These are phyloP conservation scores for Malurus melanocephalus DNA, from an alignment of 2,113 vertebrate species.

Conservation along the genomic window DNA sequence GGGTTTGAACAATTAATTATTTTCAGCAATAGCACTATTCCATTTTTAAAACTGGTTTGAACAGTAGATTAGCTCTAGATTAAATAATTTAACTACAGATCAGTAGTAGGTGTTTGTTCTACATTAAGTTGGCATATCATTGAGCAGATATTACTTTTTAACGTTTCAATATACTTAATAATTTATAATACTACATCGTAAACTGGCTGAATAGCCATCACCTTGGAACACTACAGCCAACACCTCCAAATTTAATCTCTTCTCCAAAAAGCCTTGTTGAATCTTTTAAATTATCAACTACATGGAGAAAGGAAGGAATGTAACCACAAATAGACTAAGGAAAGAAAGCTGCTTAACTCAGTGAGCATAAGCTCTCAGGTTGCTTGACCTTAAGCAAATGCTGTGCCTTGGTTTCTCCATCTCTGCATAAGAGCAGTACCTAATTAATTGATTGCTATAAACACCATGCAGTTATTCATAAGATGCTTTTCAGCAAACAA, in stretches of 20 bases:
- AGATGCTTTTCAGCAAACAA: background rate
- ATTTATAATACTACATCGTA: constrained; percentile 68
- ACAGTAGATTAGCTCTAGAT: constrained; percentile 63
- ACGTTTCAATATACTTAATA: constrained; percentile 66
- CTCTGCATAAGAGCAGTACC: rapidly evolving
- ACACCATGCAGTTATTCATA: background rate
- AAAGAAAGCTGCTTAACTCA: background rate
- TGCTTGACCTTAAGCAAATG: background rate
- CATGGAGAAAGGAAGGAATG: background rate
- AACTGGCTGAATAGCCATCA: constrained; percentile 37
- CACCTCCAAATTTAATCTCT: constrained; percentile 36
- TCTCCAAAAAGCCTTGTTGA: constrained; percentile 36
- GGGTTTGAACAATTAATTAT: constrained; percentile 60
- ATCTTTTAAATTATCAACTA: constrained; percentile 23
- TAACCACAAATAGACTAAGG: background rate
- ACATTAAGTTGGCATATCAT: constrained; percentile 48
- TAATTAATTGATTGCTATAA: background rate
- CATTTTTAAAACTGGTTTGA: constrained; percentile 48
- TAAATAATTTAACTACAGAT: constrained; percentile 67
- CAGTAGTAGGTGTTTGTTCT: constrained; percentile 62
- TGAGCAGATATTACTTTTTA: constrained; percentile 64
- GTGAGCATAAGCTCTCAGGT: background rate
- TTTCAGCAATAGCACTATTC: constrained; percentile 45
- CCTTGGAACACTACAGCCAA: constrained; percentile 33
- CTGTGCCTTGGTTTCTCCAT: background rate